Conservation (phyloP, 2,113 vertebrate species). For the Alethe castanea region DNA sequence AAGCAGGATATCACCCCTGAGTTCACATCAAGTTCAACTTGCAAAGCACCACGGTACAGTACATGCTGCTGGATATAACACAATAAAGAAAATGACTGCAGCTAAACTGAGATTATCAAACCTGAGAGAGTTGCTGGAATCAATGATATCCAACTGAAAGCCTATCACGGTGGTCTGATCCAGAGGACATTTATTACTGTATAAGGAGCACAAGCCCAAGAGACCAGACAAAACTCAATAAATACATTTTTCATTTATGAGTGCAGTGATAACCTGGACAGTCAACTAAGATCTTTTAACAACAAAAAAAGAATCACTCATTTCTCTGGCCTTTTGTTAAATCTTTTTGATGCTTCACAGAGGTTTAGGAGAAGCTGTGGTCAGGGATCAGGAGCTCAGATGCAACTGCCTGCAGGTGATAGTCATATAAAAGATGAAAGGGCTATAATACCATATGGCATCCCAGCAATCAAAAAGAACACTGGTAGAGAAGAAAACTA, state of each 20-base stretch:
- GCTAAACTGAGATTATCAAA: slow-evolving; percentile 30
- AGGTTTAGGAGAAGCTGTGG: slow-evolving; percentile 26
- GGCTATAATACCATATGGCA: neutral
- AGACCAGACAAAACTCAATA: slow-evolving; percentile 33
- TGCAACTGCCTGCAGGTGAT: slow-evolving; percentile 44
- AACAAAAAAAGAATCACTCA: neutral
- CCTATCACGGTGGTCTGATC: neutral
- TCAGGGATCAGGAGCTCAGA: slow-evolving; percentile 49
- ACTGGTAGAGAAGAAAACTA: neutral
- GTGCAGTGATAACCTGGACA: slow-evolving; percentile 3
- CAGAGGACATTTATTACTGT: slow-evolving; percentile 25
- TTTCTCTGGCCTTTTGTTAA: slow-evolving; percentile 39
- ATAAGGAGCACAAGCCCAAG: neutral
- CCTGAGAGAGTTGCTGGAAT: neutral
- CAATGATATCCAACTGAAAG: slow-evolving; percentile 3
- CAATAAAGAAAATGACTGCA: slow-evolving; percentile 26
- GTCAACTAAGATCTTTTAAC: slow-evolving; percentile 12
- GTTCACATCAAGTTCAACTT: neutral
- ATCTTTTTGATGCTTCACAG: slow-evolving; percentile 26
- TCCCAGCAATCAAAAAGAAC: slow-evolving; percentile 24
- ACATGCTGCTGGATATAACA: neutral
- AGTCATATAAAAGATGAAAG: slow-evolving; percentile 48
- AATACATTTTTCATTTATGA: slow-evolving; percentile 43
- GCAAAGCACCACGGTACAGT: neutral
- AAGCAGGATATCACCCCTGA: neutral